Evolutionary conservation across 2,797 vertebrate species (phyloP).

Genomic region (Simalia tracyae): DNA sequence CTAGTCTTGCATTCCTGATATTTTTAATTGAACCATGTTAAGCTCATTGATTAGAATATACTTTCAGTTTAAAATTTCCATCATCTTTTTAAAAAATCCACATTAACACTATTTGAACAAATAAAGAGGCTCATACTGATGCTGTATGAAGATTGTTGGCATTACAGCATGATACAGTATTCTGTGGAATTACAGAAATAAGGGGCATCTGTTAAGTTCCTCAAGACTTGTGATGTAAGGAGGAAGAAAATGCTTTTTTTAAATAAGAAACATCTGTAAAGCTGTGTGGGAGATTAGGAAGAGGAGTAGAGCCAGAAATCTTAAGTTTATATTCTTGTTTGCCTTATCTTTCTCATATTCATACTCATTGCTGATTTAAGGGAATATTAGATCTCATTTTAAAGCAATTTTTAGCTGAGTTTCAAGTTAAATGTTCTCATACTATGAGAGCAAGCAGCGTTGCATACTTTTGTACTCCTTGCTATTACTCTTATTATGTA

Average conservation of each 20-base stretch:
- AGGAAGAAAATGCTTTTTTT: neutral
- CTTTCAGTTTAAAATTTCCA: neutral
- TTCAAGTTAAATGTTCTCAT: neutral
- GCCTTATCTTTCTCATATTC: neutral
- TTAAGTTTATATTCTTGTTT: constrained; percentile 11
- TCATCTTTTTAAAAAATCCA: neutral
- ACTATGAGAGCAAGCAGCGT: neutral
- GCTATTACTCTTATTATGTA: neutral
- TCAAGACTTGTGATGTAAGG: neutral
- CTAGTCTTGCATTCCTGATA: neutral
- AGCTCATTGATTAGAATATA: neutral
- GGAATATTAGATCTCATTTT: neutral
- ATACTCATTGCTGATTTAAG: neutral
- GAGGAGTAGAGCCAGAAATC: constrained; percentile 2
- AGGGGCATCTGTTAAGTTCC: neutral
- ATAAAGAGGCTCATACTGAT: neutral
- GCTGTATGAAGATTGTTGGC: neutral
- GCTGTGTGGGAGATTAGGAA: constrained; percentile 5
- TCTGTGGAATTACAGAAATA: neutral
- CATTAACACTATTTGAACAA: neutral
- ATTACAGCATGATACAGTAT: neutral
- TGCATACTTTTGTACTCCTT: neutral
- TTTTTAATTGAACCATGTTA: neutral
- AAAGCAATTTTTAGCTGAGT: neutral
- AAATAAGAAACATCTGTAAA: constrained; percentile 22